phyloP scores from a whole-genome alignment of 2,888 invertebrate genomes.

The Tiliacea aurago region DNA sequence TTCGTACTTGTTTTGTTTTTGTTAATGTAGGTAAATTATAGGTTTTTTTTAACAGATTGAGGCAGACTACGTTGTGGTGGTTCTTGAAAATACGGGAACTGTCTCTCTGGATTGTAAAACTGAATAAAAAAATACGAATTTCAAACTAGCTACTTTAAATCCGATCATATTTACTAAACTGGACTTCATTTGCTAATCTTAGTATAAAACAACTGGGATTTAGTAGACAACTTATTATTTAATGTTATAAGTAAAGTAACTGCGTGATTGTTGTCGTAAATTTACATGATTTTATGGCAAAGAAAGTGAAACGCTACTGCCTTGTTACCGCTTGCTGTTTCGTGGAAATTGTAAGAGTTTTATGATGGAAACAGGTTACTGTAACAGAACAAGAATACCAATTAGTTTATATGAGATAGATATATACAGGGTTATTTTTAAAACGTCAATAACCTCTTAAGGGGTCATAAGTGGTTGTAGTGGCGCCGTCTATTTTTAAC shows the following conservation, averaged over 20 bases:
- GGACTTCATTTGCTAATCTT: no score
- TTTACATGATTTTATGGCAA: constrained; percentile 41
- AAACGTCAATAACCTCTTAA: no score
- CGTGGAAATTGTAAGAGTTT: constrained; percentile 49
- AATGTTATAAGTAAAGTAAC: not conserved
- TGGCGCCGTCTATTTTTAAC: no score
- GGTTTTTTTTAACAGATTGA: not conserved
- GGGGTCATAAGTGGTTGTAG: no score
- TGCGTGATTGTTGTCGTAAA: constrained; percentile 26
- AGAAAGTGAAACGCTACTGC: constrained; percentile 37
- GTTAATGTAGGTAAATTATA: not conserved
- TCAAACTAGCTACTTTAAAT: no score
- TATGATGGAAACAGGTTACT: constrained; percentile 21
- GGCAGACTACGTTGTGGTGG: not conserved
- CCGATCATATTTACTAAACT: no score
- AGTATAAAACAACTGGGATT: no score
- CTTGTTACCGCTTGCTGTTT: not conserved
- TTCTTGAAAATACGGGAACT: not conserved
- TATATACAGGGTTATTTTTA: no score
- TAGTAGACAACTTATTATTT: not conserved
- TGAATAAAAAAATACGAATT: not conserved
- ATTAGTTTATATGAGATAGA: not conserved
- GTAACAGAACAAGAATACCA: not conserved
- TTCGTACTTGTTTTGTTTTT: no score
- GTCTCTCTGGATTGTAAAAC: not conserved